A percentile compares a stretch with the other conserved stretches of the same genome.
Conservation (phyloP, 2,797 vertebrate genomes). For the Myoxocephalus aenaeus region DNA sequence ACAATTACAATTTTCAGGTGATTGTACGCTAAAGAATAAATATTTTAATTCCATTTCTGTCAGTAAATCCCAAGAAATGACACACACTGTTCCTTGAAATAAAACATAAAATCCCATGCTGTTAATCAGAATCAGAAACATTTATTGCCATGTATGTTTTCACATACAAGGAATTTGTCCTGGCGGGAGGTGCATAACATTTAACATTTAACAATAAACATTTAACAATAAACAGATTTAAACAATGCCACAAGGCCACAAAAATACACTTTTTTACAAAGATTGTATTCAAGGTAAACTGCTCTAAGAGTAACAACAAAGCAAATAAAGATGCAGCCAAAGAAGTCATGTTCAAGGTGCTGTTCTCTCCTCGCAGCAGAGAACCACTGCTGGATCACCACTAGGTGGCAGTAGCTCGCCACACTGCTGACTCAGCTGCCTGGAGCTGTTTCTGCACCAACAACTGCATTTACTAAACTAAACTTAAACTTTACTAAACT, state of each 20-base stretch:
- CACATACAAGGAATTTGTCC: too few relatives aligned
- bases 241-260: not conserved
- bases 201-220: too few relatives aligned
- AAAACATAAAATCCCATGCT: not conserved
- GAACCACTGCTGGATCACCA: not conserved
- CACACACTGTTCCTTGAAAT: not conserved
- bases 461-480: too few relatives aligned
- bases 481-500: too few relatives aligned
- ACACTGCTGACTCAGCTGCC: slow-evolving; percentile 9
- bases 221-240: too few relatives aligned
- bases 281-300: not conserved
- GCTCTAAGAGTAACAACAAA: not conserved
- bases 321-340: not conserved
- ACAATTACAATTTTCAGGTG: not conserved
- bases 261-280: not conserved
- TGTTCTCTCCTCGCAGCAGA: not conserved
- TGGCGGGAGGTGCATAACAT: too few relatives aligned
- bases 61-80: not conserved
- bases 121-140: too few relatives aligned
- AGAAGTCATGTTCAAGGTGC: not conserved
- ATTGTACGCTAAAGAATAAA: not conserved
- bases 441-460: not conserved
- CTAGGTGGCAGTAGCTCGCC: slow-evolving; percentile 66
- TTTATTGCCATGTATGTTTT: too few relatives aligned
- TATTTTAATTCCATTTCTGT: not conserved